Evolutionary conservation across 2,888 invertebrate species (phyloP).

Genomic region (Cecidostiba fungosa): DNA sequence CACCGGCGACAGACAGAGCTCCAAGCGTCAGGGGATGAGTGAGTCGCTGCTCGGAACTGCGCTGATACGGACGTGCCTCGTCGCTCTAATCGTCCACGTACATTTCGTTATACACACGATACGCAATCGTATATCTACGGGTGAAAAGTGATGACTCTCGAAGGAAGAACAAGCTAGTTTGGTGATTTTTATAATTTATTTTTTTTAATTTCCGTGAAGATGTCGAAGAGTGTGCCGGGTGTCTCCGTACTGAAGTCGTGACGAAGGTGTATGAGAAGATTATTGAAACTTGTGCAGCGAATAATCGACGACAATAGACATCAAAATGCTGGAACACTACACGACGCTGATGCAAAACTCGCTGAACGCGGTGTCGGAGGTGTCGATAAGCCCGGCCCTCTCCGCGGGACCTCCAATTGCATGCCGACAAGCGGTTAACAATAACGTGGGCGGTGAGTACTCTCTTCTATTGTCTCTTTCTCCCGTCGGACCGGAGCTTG

Average conservation of each 20-base stretch:
- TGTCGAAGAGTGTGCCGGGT: constrained; percentile 4
- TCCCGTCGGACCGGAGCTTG: not conserved
- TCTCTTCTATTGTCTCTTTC: too few species aligned
- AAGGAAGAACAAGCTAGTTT: not conserved
- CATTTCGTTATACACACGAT: too few species aligned
- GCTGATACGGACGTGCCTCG: constrained; percentile 16
- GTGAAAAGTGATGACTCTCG: too few species aligned
- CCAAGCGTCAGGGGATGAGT: not conserved
- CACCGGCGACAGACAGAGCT: not conserved
- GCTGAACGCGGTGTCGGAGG: constrained; percentile 68
- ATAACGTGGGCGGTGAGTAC: constrained; percentile 73
- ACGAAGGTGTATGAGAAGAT: not conserved
- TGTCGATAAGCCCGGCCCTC: constrained; percentile 66
- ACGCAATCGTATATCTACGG: too few species aligned
- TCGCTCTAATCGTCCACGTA: not conserved
- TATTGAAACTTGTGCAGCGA: not conserved
- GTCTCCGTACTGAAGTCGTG: not conserved
- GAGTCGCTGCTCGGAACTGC: constrained; percentile 32
- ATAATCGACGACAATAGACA: not conserved
- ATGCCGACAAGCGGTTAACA: constrained; percentile 72
- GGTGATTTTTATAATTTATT: not conserved
- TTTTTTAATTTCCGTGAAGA: not conserved
- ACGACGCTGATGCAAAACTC: constrained; percentile 52
- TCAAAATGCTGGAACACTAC: constrained; percentile 60
- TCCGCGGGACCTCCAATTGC: constrained; percentile 68